These are phyloP conservation scores for Parapsyche elsis DNA, from an alignment of 1,140 invertebrate species.

Conservation along the genomic window DNA sequence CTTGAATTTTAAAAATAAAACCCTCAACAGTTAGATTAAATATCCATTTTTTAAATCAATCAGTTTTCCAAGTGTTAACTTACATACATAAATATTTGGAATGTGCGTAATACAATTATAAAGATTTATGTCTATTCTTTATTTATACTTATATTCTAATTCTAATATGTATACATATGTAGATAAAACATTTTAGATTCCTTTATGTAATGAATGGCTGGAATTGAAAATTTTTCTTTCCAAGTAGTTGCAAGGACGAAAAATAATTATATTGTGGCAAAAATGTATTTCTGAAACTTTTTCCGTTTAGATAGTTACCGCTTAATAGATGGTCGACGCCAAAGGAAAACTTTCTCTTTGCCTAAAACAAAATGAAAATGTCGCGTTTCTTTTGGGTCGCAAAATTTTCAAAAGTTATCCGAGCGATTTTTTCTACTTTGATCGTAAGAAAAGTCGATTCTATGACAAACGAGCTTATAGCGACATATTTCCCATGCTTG, in stretches of 20 bases:
- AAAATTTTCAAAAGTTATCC: conserved; percentile 6
- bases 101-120: too few species aligned
- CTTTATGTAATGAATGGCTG: too few species aligned
- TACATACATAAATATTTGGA: too few species aligned
- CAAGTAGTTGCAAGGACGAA: not conserved
- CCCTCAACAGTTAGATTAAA: too few species aligned
- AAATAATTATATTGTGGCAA: conserved; percentile 1
- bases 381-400: not conserved
- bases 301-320: conserved; percentile 10
- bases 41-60: too few species aligned
- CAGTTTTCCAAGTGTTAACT: too few species aligned
- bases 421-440: not conserved
- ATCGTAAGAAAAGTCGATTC: not conserved
- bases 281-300: conserved; percentile 6
- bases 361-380: not conserved
- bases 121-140: too few species aligned
- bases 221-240: not conserved
- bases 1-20: too few species aligned
- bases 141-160: too few species aligned
- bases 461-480: not conserved
- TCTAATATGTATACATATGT: too few species aligned
- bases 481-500: not conserved
- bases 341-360: conserved; percentile 14
- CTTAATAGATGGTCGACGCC: conserved; percentile 2
- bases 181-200: too few species aligned